A percentile compares a stretch with the other conserved stretches of the same genome.
Conservation (phyloP, 2,797 vertebrate genomes). For the Acropternis orthonyx region DNA sequence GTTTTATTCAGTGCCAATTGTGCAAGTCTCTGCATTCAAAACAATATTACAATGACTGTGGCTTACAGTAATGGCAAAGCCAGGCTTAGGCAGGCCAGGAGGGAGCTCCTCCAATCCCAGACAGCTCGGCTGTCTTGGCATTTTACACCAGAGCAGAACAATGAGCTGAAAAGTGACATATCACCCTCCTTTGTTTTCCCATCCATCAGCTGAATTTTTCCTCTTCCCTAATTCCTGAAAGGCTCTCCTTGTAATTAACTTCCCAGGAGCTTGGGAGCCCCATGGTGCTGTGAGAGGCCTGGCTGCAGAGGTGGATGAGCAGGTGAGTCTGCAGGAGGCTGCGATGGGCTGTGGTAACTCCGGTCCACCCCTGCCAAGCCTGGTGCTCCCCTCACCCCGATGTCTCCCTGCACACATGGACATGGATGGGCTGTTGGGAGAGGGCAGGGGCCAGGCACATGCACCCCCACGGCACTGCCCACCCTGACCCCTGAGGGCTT, state of each 20-base stretch:
- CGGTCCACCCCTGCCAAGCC: not conserved
- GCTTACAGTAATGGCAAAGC: not conserved
- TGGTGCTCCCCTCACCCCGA: accelerated
- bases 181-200: not conserved
- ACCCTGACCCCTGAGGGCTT: accelerated
- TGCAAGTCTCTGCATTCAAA: not conserved
- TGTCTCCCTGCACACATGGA: too few relatives aligned
- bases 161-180: not conserved
- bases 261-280: not conserved
- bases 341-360: accelerated
- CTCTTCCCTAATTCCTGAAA: not conserved
- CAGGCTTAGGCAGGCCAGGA: not conserved
- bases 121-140: not conserved
- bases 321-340: not conserved
- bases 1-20: not conserved
- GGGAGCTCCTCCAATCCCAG: not conserved
- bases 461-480: not conserved
- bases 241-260: not conserved
- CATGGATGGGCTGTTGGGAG: accelerated
- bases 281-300: accelerated
- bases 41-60: accelerated
- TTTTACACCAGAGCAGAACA: not conserved
- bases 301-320: not conserved
- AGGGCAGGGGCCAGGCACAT: not conserved
- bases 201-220: not conserved